These are phyloP conservation scores for Steinernema scapterisci DNA, from an alignment of 2,888 invertebrate species.

Conservation along the genomic window DNA sequence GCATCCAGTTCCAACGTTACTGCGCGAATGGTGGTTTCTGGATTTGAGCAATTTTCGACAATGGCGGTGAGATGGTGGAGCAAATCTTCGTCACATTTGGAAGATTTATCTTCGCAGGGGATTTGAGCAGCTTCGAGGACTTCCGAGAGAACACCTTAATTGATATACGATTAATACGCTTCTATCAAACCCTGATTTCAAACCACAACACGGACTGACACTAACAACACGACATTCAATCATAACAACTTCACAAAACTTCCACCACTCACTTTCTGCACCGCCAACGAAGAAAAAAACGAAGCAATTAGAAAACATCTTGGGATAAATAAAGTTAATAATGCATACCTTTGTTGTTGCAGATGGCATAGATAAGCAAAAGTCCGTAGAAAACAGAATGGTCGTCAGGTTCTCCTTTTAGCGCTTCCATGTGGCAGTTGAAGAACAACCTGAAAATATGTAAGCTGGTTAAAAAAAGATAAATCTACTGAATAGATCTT, in stretches of 20 bases:
- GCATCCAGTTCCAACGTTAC: conserved; percentile 88
- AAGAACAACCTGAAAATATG: conserved; percentile 78
- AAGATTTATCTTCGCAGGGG: conserved; percentile 41
- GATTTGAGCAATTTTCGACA: conserved; percentile 28
- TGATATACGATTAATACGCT: no score
- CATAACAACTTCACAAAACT: no score
- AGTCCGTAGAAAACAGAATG: conserved; percentile 88
- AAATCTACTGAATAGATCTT: no score
- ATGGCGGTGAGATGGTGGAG: conserved; percentile 41
- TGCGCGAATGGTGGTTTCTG: conserved; percentile 84
- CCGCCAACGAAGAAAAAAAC: conserved; percentile 30
- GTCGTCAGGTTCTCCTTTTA: conserved; percentile 90
- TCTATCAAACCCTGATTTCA: no score
- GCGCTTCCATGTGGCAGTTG: conserved; percentile 83
- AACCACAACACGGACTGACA: conserved; percentile 20
- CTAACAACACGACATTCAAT: conserved; percentile 35
- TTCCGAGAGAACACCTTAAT: conserved; percentile 44
- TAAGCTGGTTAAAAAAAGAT: no score
- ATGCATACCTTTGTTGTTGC: conserved; percentile 84
- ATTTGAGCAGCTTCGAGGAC: conserved; percentile 52
- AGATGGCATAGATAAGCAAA: conserved; percentile 88
- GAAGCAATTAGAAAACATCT: conserved; percentile 18
- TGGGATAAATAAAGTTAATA: conserved; percentile 9
- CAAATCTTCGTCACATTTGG: conserved; percentile 43
- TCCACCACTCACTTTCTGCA: conserved; percentile 48